Conservation (phyloP, 2,797 vertebrate genomes). For the Tokudaia tokunoshimensis region DNA sequence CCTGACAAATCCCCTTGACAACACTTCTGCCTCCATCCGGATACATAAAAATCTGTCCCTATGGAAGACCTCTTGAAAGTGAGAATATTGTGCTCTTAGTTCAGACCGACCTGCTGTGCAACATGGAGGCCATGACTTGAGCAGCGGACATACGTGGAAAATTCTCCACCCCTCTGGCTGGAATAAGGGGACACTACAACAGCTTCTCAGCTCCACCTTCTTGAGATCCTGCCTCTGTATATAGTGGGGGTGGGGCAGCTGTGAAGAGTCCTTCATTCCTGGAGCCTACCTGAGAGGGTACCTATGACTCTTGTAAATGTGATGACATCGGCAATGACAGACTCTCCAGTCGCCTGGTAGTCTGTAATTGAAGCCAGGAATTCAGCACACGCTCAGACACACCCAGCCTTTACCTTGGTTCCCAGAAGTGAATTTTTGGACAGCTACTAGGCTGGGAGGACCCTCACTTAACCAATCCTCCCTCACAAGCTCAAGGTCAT, state of each 20-base stretch:
- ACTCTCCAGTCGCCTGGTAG: conserved; percentile 81
- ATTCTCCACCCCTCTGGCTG: background rate
- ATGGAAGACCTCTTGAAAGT: conserved; percentile 38
- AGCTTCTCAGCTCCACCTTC: background rate
- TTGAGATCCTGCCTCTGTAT: background rate
- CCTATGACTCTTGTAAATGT: conserved; percentile 81
- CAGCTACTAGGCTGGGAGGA: conserved; percentile 77
- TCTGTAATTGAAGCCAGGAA: conserved; percentile 86
- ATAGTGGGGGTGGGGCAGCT: background rate
- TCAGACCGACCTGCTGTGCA: background rate
- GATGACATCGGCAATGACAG: conserved; percentile 84
- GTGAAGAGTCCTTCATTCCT: conserved; percentile 52
- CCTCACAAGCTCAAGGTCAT: conserved; percentile 40
- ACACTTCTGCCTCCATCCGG: conserved; percentile 24
- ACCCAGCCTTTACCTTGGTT: conserved; percentile 77
- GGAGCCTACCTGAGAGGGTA: conserved; percentile 66
- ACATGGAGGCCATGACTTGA: background rate
- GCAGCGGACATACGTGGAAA: background rate
- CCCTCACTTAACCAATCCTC: conserved; percentile 67
- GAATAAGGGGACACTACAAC: background rate
- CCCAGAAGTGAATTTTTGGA: conserved; percentile 76
- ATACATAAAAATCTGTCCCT: conserved; percentile 18
- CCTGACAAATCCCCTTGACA: conserved; percentile 19
- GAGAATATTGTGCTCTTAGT: background rate
- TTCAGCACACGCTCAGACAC: conserved; percentile 81